Evolutionary conservation across 1,140 invertebrate species (phyloP).

Genomic region (Drosophila quadrilineata): DNA sequence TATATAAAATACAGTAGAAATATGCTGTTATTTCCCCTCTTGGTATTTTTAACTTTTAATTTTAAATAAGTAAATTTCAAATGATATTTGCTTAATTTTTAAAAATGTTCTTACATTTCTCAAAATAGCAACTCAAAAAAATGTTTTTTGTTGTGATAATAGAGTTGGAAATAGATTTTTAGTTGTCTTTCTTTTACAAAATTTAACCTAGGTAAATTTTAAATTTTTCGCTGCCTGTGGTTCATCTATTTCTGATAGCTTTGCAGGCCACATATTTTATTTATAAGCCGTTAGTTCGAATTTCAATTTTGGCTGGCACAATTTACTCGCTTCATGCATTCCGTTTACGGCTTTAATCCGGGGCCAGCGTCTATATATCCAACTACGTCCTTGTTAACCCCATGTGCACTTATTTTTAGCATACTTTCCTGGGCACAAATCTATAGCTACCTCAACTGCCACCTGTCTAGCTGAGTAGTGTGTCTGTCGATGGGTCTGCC

Average conservation of each 20-base stretch:
- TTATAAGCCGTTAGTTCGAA: constrained; percentile 36
- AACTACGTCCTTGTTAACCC: constrained; percentile 21
- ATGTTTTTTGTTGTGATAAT: no score
- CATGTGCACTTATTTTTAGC: constrained; percentile 68
- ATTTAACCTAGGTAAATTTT: no score
- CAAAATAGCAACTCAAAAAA: no score
- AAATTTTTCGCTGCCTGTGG: no score
- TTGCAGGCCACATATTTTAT: constrained; percentile 17
- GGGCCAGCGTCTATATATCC: background rate
- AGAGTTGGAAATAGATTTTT: no score
- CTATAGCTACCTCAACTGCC: constrained; percentile 20
- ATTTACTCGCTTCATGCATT: constrained; percentile 20
- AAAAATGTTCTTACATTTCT: background rate
- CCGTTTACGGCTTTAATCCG: constrained; percentile 22
- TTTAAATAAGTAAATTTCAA: no score
- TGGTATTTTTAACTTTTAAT: no score
- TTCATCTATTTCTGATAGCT: constrained; percentile 3
- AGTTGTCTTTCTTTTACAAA: no score
- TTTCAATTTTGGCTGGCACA: constrained; percentile 32
- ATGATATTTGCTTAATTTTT: no score
- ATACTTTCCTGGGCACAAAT: constrained; percentile 38
- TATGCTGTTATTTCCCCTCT: no score
- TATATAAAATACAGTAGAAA: no score
- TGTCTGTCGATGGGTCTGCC: constrained; percentile 18
- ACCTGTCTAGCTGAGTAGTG: constrained; percentile 27